Percentiles rank a stretch among this genome's conserved stretches.
Conservation (phyloP, 2,888 invertebrate species). For the Apocheima hispidaria region DNA sequence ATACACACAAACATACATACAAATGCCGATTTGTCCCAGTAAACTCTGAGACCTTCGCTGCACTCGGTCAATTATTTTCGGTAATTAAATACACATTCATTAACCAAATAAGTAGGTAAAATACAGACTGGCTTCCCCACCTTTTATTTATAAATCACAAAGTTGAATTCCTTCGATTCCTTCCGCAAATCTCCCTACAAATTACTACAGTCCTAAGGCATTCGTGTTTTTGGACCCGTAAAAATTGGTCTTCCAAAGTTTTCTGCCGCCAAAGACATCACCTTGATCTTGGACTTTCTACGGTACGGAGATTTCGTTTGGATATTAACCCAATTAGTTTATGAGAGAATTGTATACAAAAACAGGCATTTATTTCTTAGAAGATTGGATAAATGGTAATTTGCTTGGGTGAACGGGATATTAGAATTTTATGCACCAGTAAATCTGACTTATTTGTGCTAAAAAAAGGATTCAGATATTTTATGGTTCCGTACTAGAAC, state of each 20-base stretch:
- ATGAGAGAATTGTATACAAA: conserved; percentile 23
- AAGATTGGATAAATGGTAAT: conserved; percentile 20
- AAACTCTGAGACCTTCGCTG: too few relatives aligned
- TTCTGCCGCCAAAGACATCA: conserved; percentile 35
- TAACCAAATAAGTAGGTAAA: conserved; percentile 1
- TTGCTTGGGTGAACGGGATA: neutral
- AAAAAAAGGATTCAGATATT: neutral
- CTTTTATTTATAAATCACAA: conserved; percentile 20
- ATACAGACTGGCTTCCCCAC: conserved; percentile 13
- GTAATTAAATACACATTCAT: neutral
- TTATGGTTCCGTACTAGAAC: neutral
- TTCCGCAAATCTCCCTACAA: conserved; percentile 50
- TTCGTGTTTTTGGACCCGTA: conserved; percentile 49
- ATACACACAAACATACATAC: too few relatives aligned
- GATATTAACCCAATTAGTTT: conserved; percentile 26
- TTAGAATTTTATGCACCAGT: conserved; percentile 7
- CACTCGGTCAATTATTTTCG: too few relatives aligned
- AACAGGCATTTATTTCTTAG: conserved; percentile 18
- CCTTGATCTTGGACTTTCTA: conserved; percentile 18
- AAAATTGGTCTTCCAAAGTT: conserved; percentile 49
- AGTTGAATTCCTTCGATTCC: conserved; percentile 41
- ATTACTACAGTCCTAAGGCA: conserved; percentile 40
- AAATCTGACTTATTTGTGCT: conserved; percentile 5
- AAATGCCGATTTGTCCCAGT: too few relatives aligned
- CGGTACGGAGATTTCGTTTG: conserved; percentile 13